Evolutionary conservation across 2,888 invertebrate species (phyloP).

Genomic region (Hydroisotoma schaefferi): DNA sequence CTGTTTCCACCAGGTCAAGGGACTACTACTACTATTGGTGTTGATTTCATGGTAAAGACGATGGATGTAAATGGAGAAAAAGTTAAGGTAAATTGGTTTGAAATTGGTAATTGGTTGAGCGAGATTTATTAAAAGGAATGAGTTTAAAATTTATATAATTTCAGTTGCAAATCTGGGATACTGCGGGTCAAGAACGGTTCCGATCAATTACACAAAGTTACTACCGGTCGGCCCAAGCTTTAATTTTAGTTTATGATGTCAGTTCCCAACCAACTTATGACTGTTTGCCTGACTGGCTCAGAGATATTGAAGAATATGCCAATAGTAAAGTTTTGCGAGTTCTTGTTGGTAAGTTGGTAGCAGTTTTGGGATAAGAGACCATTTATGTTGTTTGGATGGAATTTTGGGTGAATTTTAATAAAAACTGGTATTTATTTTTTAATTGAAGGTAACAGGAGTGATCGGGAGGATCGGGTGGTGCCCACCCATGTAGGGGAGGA

Average conservation of each 20-base stretch:
- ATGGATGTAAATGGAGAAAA: slow-evolving; percentile 94
- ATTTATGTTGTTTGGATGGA: neutral
- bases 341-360: slow-evolving; percentile 74
- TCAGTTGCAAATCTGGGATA: slow-evolving; percentile 98
- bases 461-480: slow-evolving; percentile 91
- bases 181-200: slow-evolving; percentile 82
- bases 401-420: neutral
- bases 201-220: slow-evolving; percentile 97
- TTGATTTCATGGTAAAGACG: slow-evolving; percentile 99
- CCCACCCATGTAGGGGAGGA: slow-evolving; percentile 92
- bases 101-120: neutral
- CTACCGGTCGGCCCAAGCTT: slow-evolving; percentile 93
- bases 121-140: neutral
- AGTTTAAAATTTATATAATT: neutral
- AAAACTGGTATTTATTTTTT: neutral
- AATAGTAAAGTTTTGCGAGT: slow-evolving; percentile 90
- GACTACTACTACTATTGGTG: slow-evolving; percentile 96
- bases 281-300: slow-evolving; percentile 92
- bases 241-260: slow-evolving; percentile 95
- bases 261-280: slow-evolving; percentile 97
- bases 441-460: slow-evolving; percentile 87
- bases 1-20: slow-evolving; percentile 97
- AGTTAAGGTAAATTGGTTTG: slow-evolving; percentile 69
- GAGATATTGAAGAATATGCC: slow-evolving; percentile 97
- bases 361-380: neutral